Evolutionary conservation across 2,888 invertebrate genomes (phyloP), one percentile per base, ranked within the genome.

Genomic region (Hirtodrosophila duncani): DNA sequence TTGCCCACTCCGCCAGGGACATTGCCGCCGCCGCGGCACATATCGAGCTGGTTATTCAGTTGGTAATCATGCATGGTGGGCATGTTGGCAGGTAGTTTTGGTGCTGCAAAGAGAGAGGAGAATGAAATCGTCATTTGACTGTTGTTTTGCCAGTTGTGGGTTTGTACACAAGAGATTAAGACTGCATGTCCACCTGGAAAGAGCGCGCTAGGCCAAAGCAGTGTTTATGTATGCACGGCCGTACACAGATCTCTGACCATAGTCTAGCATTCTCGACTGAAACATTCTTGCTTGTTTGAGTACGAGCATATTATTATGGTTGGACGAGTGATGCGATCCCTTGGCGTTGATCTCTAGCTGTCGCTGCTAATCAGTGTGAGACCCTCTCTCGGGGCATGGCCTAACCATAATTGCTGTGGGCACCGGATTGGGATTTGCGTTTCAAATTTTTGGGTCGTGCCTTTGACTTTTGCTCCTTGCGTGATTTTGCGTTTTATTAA

Each of bases 61-160:
- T 85, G 84, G 87, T 89, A 87, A 87, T 90, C 74, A 88, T 87
- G 89, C 67, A 90, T 78, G 67, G 80, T 70, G 52, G 55, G 37
- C 9, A 71, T 67, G 51, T 60, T 78, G 88, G 91, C 88, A 69
- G 88, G 86, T 83, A 92, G 88, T 87, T 92, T 92, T 60, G 92
- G 89, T 65, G 88, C 92, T 92, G 89, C 46, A 90, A 88, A 36
- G 23, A 53, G 30, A 48, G 53, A 43, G 34, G n/a, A n/a, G n/a
- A n/a, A n/a, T n/a, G 20, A 60, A 62, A 45, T 62, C 43, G 42
- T 68, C 62, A 60, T 63, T 66, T 52, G 55, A n/a, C n/a, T n/a
- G 30, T 53, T 55, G 42, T 21, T 39, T 67, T 42, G 36, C 45
- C 27, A 56, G 53, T 63, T 56, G 57, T 52, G 67, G 56, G n/a